Evolutionary conservation across 2,888 invertebrate species (phyloP), one percentile per base, ranked within the genome.

Genomic region (Elmis aenea): DNA sequence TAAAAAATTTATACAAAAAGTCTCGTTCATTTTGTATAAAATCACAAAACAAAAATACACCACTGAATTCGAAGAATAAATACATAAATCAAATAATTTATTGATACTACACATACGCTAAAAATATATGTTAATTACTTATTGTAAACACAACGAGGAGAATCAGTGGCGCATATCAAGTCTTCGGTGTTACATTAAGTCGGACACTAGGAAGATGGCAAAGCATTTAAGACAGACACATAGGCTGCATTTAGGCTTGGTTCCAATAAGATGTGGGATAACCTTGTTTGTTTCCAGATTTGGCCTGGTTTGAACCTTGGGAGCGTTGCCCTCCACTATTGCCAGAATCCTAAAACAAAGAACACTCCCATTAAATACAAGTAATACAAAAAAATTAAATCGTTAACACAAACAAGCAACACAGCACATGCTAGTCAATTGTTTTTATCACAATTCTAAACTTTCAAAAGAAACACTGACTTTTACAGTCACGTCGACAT

Each of bases 261-360:
- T 77, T 72, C 79, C 79, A 79, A 64, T 78, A 79, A 41, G 77
- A 76, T 62, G 73, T 72, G 57, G 75, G 73, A 70, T 80, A 81
- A 46, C 69, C 65, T 45, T 78, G 77, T 68, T 81, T 81, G 59
- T 73, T 73, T 34, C 69, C 70, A 16, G 67, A 57, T 54, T 77
- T 73, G 33, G 76, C 71, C 51, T 77, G 74, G 64, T 73, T 75
- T 26, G 68, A 64, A 32, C 64, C 59, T 59, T 74, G 73, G 38
- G 73, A 69, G 36, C 74, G 68, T 48, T 73, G 69, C 1, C 72
- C 73, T 38, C 72, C 62, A 64, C 56, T 70, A 65, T 53, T 70
- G 9, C 71, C 72, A 33, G 76, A 75, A 67, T 80, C 80, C 79
- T 79, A 69, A 38, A 61, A 64, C 57, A 47, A 46, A 47, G 34